A percentile compares a stretch with the other conserved stretches of the same genome.
phyloP scores from a whole-genome alignment of 1,140 invertebrate species.

The Meloidogyne floridensis region DNA sequence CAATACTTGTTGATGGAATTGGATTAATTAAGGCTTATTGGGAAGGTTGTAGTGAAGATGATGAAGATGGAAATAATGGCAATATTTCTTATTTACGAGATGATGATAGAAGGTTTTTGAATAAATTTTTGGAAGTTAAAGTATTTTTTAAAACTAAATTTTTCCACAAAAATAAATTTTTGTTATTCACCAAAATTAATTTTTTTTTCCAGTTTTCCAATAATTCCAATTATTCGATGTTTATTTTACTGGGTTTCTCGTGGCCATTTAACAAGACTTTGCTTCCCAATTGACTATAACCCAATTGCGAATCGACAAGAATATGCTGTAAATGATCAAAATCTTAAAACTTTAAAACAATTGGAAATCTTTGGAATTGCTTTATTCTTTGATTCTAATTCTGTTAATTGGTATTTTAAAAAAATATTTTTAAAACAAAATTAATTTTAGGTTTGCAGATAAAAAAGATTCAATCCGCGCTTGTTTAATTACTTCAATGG shows the following conservation, averaged over 20 bases:
- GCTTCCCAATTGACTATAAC: constrained; percentile 32
- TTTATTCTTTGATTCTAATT: background rate
- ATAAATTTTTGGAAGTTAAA: background rate
- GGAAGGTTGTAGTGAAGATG: constrained; percentile 30
- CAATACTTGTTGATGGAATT: constrained; percentile 35
- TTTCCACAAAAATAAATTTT: too few relatives aligned
- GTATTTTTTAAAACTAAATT: too few relatives aligned
- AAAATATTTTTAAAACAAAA: constrained; percentile 22
- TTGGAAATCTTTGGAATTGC: constrained; percentile 11
- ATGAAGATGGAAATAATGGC: constrained; percentile 10
- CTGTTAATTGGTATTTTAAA: background rate
- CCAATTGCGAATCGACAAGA: constrained; percentile 21
- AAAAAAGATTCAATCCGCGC: constrained; percentile 18
- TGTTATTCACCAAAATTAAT: background rate
- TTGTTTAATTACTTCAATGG: constrained; percentile 33
- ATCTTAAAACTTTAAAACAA: constrained; percentile 12
- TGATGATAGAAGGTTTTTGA: background rate
- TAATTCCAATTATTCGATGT: constrained; percentile 38
- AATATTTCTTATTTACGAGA: background rate
- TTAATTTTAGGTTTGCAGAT: constrained; percentile 30
- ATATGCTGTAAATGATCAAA: constrained; percentile 17
- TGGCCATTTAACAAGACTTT: constrained; percentile 34
- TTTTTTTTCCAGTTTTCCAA: constrained; percentile 34
- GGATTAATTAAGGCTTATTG: constrained; percentile 37
- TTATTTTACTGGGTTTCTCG: constrained; percentile 40